phyloP scores from a whole-genome alignment of 2,797 vertebrate genomes.

The Threskiornis aethiopicus region DNA sequence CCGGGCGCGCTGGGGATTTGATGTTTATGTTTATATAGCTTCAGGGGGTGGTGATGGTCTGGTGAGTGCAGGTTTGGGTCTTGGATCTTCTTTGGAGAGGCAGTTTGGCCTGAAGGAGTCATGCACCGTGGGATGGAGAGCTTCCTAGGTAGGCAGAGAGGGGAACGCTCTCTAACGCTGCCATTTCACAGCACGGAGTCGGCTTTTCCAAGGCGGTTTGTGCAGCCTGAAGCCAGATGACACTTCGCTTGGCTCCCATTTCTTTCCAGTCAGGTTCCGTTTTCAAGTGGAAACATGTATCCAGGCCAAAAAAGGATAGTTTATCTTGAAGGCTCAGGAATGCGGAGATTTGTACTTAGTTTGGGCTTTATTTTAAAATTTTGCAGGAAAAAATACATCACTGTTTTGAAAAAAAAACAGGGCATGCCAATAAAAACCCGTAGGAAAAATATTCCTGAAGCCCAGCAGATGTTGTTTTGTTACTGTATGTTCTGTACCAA shows the following conservation, averaged over 20 bases:
- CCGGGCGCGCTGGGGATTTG: rapidly evolving
- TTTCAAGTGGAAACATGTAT: constrained; percentile 60
- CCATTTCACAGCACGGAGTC: background rate
- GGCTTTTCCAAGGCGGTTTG: background rate
- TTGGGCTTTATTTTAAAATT: constrained; percentile 42
- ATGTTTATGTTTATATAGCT: background rate
- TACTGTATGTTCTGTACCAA: constrained; percentile 18
- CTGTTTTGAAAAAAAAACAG: constrained; percentile 1
- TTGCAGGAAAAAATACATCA: constrained; percentile 28
- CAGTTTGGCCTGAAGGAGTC: background rate
- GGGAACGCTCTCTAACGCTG: background rate
- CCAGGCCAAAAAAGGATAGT: constrained; percentile 20
- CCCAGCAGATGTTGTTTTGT: constrained; percentile 54
- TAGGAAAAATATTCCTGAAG: constrained; percentile 36
- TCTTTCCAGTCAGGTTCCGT: constrained; percentile 3
- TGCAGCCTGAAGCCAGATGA: background rate
- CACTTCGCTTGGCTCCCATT: background rate
- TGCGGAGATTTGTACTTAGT: constrained; percentile 31
- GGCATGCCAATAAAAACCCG: background rate
- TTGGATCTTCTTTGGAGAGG: background rate
- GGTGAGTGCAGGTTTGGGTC: background rate
- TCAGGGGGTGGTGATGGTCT: background rate
- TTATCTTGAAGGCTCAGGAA: constrained; percentile 55
- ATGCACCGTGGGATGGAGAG: rapidly evolving
- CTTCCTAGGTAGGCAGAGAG: background rate